phyloP scores from a whole-genome alignment of 2,113 vertebrate species.

The Erythrolamprus reginae region DNA sequence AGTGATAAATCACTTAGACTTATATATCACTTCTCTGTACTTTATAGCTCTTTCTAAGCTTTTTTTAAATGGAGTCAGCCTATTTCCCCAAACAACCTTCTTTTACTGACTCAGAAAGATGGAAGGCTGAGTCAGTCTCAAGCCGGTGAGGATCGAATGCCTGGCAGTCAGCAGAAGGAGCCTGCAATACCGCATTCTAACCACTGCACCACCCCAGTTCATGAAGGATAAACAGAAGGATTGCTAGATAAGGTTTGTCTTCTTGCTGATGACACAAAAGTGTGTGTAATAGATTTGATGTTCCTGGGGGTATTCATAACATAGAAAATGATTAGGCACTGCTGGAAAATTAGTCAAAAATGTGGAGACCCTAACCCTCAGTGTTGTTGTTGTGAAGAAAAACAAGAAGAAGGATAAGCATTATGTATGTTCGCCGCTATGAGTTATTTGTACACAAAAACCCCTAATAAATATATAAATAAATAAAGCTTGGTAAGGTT shows the following conservation, averaged over 20 bases:
- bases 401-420: neutral
- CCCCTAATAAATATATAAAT: neutral
- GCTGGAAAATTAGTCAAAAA: neutral
- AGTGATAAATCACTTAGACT: neutral
- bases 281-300: neutral
- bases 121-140: neutral
- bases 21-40: neutral
- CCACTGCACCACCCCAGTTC: neutral
- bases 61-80: neutral
- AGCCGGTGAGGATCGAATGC: neutral
- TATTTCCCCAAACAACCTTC: neutral
- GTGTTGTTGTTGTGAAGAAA: neutral
- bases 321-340: neutral
- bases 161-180: neutral
- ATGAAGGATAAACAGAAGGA: neutral
- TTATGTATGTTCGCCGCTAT: neutral
- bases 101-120: neutral
- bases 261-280: neutral
- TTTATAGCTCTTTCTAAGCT: neutral
- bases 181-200: neutral
- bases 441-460: neutral
- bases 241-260: neutral
- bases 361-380: neutral
- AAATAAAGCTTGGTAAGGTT: slow-evolving; percentile 54
- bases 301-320: neutral